Evolutionary conservation across 2,113 vertebrate species (phyloP).

Genomic region (Periophthalmodon schlosseri): DNA sequence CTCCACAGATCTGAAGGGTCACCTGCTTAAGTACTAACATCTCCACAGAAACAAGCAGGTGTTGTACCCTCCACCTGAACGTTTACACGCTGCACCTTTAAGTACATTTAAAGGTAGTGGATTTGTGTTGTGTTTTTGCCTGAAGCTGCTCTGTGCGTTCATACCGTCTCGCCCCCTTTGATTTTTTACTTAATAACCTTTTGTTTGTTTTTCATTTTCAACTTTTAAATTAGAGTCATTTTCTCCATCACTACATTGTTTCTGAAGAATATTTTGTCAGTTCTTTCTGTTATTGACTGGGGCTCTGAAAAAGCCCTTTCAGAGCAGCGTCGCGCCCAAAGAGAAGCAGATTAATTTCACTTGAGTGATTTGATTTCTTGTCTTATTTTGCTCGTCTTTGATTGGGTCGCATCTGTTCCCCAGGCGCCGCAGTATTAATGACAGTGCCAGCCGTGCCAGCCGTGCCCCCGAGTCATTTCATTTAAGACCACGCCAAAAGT

Average conservation of each 20-base stretch:
- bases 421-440: constrained; percentile 50
- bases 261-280: background rate
- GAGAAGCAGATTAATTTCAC: constrained; percentile 48
- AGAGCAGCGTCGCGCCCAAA: constrained; percentile 31
- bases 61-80: too few species aligned
- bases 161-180: constrained; percentile 6
- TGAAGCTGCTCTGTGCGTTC: background rate
- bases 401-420: constrained; percentile 65
- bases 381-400: constrained; percentile 51
- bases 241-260: background rate
- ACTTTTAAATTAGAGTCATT: constrained; percentile 16
- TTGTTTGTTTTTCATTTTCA: background rate
- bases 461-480: constrained; percentile 54
- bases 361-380: constrained; percentile 48
- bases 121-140: too few species aligned
- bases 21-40: too few species aligned
- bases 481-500: constrained; percentile 37
- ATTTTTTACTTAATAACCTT: background rate
- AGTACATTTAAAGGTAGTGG: too few species aligned
- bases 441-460: constrained; percentile 48
- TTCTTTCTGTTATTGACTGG: background rate
- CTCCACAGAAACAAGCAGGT: too few species aligned
- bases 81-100: too few species aligned
- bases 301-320: constrained; percentile 5
- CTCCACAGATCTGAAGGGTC: too few species aligned